Base-by-base conservation (phyloP, 1,140 invertebrate species). In the Caenorhabditis latens region DNA sequence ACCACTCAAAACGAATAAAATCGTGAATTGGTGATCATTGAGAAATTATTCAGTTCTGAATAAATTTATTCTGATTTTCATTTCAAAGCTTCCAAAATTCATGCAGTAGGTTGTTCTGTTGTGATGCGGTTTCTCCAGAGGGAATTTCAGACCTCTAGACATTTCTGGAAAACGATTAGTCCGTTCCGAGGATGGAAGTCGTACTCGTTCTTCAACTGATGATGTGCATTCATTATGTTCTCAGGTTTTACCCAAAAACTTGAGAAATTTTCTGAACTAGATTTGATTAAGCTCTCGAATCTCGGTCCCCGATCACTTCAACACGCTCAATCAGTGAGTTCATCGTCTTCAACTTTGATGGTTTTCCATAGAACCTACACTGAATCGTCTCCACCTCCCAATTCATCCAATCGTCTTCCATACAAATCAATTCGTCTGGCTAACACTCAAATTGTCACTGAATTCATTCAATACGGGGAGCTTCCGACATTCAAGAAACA, bases 401-500 rank as follows among this genome's bases (percentile, higher is more conserved):
- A 32, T 6, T 50, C 61, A 63, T n/a, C 67, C 9, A 79, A 50
- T 79, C 46, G 8, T 13, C 9, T 50, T 13, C 19, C 40, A 24
- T 79, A 50, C 46, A 79, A 79, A 79, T 50, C 46, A 2, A 9
- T 79, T 24, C 43, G 43, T 11, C 40, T 79, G 19, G 71, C 71
- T 11, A 53, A 13, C 2, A 50, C 71, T 50, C 46, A 79, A 79
- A 4, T 21, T 13, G 46, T 79, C 19, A 79, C 71, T 4, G 71
- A 79, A 79, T 79, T 79, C 21, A 7, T 79, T 24, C 71, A 79
- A 79, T 21, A 79, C 19, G 71, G 71, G 21, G 71, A 79, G 24
- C 71, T 79, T 79, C 71, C 71, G n/a, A 79, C 71, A 7, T 79
- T 79, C 71, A 79, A 79, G 53, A 79, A 79, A 24, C 71, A 79